Evolutionary conservation across 1,140 invertebrate species (phyloP).

Genomic region (Thaumetopoea pityocampa): DNA sequence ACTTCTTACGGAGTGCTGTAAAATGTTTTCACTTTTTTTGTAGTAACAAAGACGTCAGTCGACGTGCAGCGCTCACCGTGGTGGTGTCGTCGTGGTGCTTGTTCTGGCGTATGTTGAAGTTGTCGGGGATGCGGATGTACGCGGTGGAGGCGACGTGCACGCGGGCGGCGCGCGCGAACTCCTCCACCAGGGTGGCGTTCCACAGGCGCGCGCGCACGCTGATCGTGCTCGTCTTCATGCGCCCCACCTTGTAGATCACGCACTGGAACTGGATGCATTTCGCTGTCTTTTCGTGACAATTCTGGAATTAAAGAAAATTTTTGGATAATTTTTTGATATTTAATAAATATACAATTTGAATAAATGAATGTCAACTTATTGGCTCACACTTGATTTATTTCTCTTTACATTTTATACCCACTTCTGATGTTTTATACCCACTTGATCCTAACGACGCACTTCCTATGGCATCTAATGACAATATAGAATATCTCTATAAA

Average conservation of each 20-base stretch:
- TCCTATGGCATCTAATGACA: too few relatives aligned
- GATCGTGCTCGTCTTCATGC: constrained; percentile 85
- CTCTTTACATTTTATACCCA: too few relatives aligned
- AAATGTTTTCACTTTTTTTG: too few relatives aligned
- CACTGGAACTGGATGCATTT: constrained; percentile 92
- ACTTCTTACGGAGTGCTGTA: too few relatives aligned
- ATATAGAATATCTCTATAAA: too few relatives aligned
- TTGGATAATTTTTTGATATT: too few relatives aligned
- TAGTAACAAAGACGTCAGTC: too few relatives aligned
- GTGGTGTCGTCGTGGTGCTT: constrained; percentile 79
- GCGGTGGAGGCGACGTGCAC: constrained; percentile 89
- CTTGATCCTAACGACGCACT: too few relatives aligned
- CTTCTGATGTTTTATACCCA: too few relatives aligned
- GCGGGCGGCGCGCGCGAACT: constrained; percentile 89
- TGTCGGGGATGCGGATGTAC: constrained; percentile 81
- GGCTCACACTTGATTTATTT: too few relatives aligned
- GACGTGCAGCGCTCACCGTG: constrained; percentile 77
- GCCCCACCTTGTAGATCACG: constrained; percentile 84
- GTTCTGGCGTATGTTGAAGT: constrained; percentile 84
- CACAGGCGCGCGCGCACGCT: constrained; percentile 89
- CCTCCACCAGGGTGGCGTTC: constrained; percentile 93
- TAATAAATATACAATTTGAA: too few relatives aligned
- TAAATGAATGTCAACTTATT: too few relatives aligned
- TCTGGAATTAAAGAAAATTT: constrained; percentile 73
- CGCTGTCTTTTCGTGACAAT: constrained; percentile 86